Conservation (phyloP, 1,140 invertebrate species). For the Neuroterus valhalla region DNA sequence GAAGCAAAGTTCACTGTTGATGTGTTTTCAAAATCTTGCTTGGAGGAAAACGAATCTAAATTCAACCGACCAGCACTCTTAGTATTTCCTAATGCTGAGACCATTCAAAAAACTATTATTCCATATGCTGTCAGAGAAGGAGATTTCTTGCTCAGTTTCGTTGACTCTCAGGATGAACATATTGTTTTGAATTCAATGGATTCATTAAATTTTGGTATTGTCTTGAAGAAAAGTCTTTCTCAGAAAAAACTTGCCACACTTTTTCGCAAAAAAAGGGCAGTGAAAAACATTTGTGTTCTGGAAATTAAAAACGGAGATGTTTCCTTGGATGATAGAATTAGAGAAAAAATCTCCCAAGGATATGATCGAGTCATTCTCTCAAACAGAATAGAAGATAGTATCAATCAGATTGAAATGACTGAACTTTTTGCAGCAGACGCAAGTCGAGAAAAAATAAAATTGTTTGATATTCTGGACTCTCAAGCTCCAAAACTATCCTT, state of each 20-base stretch:
- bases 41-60: neutral
- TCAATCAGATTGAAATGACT: slow-evolving; percentile 82
- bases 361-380: slow-evolving; percentile 73
- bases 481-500: neutral
- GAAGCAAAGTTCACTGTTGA: slow-evolving; percentile 53
- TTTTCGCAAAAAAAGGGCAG: slow-evolving; percentile 52
- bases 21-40: neutral
- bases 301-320: slow-evolving; percentile 51
- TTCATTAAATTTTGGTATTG: slow-evolving; percentile 53
- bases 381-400: slow-evolving; percentile 73
- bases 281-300: slow-evolving; percentile 53
- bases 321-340: slow-evolving; percentile 70
- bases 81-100: neutral
- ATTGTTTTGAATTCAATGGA: slow-evolving; percentile 48
- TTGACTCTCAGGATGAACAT: slow-evolving; percentile 46
- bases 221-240: slow-evolving; percentile 50
- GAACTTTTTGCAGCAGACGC: too few relatives aligned
- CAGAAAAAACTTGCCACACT: slow-evolving; percentile 56
- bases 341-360: slow-evolving; percentile 59
- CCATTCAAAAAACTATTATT: neutral
- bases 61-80: neutral
- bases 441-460: too few relatives aligned
- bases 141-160: slow-evolving; percentile 68
- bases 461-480: too few relatives aligned
- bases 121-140: slow-evolving; percentile 50